Base-by-base conservation (phyloP, 2,113 vertebrate species). In the Emydocephalus ijimae region DNA sequence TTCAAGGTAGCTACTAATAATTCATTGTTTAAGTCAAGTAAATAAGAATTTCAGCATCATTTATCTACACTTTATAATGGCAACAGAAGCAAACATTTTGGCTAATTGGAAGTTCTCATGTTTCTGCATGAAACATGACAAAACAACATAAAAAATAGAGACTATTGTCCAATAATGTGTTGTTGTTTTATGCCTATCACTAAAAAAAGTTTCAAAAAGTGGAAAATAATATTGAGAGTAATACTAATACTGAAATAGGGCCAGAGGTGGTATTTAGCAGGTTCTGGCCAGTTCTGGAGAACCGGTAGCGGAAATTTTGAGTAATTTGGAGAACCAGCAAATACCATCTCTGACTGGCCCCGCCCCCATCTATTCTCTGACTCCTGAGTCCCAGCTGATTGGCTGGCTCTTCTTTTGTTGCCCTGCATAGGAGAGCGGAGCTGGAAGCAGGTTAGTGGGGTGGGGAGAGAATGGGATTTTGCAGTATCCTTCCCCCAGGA, bases 31-130 rank as follows among this genome's bases (percentile, higher is more conserved):
- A 96, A 96, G 96, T 96, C 90, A 91, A 96, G 95, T 96, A 96
- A 97, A 97, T 97, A 97, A 97, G 96, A 97, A 93, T 96, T 97
- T 97, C 95, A 95, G 96, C 96, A 96, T 96, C 97, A 97, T 96
- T 96, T 96, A 96, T 94, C 95, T 92, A 94, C 94, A 95, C 94
- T 95, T 94, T 94, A 93, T 94, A 91, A 86, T 95, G 95, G 95
- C 89, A 94, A 96, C 20, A 0, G 95, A 96, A 95, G 97, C 94
- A 96, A 95, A 97, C 92, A 1, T 95, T 97, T 97, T 94, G 96
- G 96, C 97, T 98, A 96, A 98, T 98, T 97, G 98, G 97, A 97
- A 98, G 97, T 95, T 96, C 96, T 97, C 92, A 95, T 95, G 97
- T 95, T 92, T 96, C 93, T 11, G 95, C 97, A 98, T 97, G 97